Evolutionary conservation across 2,797 vertebrate genomes (phyloP), one percentile per base, ranked within the genome.

Genomic region (Decapterus maruadsi): DNA sequence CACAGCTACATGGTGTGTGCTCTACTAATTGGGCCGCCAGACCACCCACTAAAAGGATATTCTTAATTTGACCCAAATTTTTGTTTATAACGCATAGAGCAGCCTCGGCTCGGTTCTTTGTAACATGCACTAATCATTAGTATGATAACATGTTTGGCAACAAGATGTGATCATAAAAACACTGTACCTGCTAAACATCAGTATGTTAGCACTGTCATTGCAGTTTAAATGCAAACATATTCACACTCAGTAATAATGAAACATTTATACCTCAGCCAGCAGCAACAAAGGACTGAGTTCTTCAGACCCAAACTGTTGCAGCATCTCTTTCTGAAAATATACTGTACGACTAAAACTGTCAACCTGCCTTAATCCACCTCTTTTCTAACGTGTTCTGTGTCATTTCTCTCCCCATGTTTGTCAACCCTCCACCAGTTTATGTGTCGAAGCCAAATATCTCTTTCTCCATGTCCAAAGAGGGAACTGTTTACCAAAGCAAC

Each of bases 401-500:
- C 8, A 11, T 46, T 16, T 26, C 22, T 67, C 17, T 54, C 22
- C 19, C 2, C 40, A 10, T 69, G 42, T 43, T 54, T 38, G 16
- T 66, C 1, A 7, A 78, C 64, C 10, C 8, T 62, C 29, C 58
- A n/a, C 17, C 83, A 96, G 95, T 76, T 7, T 68, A 89, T 42
- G 67, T 94, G 36, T 93, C 92, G 16, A 84, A 83, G 60, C 95
- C 94, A 1, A 86, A 61, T 45, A 79, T 95, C 73, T 93, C 93
- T 4, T 89, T 95, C 64, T 89, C 73, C 50, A 63, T 95, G 75
- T 90, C 45, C 66, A 93, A 89, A 74, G 68, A 82, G 0, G 90
- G 80, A 48, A 58, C 6, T 0, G 12, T 56, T 58, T 92, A 91
- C 77, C 45, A 0, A 4, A 93, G 92, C 34, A 94, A 94, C 2